Percentiles rank a stretch among this genome's conserved stretches.
phyloP scores from a whole-genome alignment of 1,140 invertebrate genomes.

The Acyrthosiphon pisum region DNA sequence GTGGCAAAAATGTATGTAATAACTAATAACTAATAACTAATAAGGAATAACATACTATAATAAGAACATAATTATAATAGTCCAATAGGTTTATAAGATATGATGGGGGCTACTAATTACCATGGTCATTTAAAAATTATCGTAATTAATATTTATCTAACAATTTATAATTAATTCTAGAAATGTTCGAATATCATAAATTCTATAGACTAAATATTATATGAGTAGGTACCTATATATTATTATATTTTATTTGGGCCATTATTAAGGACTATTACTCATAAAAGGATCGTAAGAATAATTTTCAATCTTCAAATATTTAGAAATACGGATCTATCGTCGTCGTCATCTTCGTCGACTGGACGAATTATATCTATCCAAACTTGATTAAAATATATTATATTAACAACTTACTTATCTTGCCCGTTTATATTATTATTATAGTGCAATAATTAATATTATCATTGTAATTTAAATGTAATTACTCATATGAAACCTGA shows the following conservation, averaged over 20 bases:
- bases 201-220: not conserved
- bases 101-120: not conserved
- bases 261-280: not conserved
- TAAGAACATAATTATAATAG: no score
- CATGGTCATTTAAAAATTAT: not conserved
- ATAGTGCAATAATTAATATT: not conserved
- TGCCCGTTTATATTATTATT: not conserved
- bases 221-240: no score
- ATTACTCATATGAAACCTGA: not conserved
- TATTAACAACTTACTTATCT: not conserved
- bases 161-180: not conserved
- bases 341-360: not conserved
- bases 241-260: not conserved
- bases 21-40: not conserved
- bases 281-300: not conserved
- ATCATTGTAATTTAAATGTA: not conserved
- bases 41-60: not conserved
- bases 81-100: not conserved
- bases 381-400: not conserved
- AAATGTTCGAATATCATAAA: no score
- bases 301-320: not conserved
- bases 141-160: not conserved
- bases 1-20: not conserved
- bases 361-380: not conserved
- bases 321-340: not conserved